phyloP scores from a whole-genome alignment of 92 coral and sea anemone genomes.

The Desmophyllum pertusum region DNA sequence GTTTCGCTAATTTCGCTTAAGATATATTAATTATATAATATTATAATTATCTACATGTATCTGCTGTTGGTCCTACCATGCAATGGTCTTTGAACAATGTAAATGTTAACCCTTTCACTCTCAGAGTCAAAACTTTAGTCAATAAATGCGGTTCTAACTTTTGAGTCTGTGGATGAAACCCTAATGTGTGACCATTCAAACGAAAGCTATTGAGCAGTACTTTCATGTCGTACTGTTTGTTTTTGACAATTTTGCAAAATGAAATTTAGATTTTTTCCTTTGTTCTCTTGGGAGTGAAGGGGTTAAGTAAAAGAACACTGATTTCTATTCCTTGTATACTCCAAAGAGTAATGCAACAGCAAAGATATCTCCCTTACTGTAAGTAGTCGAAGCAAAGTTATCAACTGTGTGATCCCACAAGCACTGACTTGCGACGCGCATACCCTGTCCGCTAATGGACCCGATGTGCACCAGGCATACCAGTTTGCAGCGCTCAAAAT shows the following conservation, averaged over 20 bases:
- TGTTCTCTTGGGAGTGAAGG: no score
- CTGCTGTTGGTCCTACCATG: neutral
- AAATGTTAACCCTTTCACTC: no score
- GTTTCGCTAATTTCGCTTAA: neutral
- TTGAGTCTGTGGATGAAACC: no score
- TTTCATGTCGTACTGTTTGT: no score
- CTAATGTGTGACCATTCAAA: no score
- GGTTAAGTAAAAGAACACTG: no score
- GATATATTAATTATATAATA: no score
- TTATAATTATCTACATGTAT: neutral
- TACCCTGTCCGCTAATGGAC: slow-evolving; percentile 86
- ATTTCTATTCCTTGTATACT: slow-evolving; percentile 77
- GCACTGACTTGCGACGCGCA: slow-evolving; percentile 92
- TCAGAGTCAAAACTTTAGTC: no score
- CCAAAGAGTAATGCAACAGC: slow-evolving; percentile 96
- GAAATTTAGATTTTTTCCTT: no score
- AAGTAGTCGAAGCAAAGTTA: slow-evolving; percentile 86
- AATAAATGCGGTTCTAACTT: no score
- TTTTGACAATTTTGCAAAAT: no score
- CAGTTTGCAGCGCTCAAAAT: slow-evolving; percentile 87
- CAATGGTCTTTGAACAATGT: neutral
- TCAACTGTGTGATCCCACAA: slow-evolving; percentile 91
- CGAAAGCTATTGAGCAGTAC: no score
- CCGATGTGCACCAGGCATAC: slow-evolving; percentile 94
- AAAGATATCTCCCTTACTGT: slow-evolving; percentile 79